Conservation (phyloP, 1,140 invertebrate species). For the Euborellia annulipes region DNA sequence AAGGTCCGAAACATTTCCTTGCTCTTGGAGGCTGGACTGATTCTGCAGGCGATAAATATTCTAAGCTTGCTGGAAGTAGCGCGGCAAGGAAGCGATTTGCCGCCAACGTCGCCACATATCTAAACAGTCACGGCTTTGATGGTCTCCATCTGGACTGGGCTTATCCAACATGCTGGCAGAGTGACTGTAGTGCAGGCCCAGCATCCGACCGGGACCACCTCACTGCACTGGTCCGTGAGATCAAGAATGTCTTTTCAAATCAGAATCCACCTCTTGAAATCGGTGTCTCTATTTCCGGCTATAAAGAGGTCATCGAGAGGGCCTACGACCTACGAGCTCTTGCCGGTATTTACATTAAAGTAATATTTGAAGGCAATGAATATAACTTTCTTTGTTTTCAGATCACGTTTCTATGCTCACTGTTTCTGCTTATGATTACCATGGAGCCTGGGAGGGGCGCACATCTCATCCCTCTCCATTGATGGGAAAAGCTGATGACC, state of each 20-base stretch:
- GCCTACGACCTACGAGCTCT: constrained; percentile 63
- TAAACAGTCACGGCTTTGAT: constrained; percentile 56
- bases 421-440: constrained; percentile 80
- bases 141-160: constrained; percentile 83
- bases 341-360: constrained; percentile 23
- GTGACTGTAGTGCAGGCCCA: constrained; percentile 66
- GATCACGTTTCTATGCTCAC: constrained; percentile 59
- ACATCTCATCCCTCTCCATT: constrained; percentile 75
- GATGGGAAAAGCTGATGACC: constrained; percentile 39
- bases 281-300: constrained; percentile 73
- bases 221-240: constrained; percentile 58
- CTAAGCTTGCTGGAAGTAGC: constrained; percentile 47
- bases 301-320: constrained; percentile 70
- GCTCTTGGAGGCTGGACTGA: constrained; percentile 85
- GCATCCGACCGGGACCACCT: constrained; percentile 60
- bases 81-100: constrained; percentile 49
- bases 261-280: constrained; percentile 48
- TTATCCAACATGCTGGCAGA: constrained; percentile 83
- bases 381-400: too few species aligned
- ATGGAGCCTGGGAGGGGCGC: constrained; percentile 65
- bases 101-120: constrained; percentile 43
- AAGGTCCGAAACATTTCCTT: constrained; percentile 47
- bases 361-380: too few species aligned
- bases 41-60: constrained; percentile 70
- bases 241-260: constrained; percentile 56